Evolutionary conservation across 2,113 vertebrate species (phyloP), one percentile per base, ranked within the genome.

Genomic region (Addax nasomaculatus): DNA sequence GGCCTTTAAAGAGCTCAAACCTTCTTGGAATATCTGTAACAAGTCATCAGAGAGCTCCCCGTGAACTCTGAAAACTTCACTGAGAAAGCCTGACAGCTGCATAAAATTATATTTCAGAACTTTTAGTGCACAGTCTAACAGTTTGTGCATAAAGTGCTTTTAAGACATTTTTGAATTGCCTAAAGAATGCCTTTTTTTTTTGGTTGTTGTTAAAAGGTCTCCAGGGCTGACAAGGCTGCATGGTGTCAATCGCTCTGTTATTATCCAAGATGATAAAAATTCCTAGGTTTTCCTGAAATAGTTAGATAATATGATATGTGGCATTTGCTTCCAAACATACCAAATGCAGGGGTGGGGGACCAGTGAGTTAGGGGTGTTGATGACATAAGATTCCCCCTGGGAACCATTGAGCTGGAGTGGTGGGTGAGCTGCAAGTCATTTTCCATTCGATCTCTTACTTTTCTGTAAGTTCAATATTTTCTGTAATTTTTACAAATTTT

Each of bases 21-120:
- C 70, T 76, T 92, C 93, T 78, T 79, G 90, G 93, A 96, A 85
- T 85, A 96, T 67, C 85, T 92, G 16, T 49, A 92, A 58, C 16
- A 49, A 73, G 58, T 78, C 85, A 49, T 51, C 7, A 30, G 93
- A 91, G 60, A 93, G 84, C 60, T 97, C 85, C 92, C 80, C 12
- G 5, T 64, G 85, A 51, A 88, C 45, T 83, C 49, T 89, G 81
- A 76, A 86, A 96, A 70, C 33, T n/a, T 85, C 17, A 47, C 45
- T 78, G 58, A 85, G n/a, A 15, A 85, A 78, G 23, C 47, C 11
- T 93, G 53, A 86, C 30, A 51, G 27, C 14, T 16, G 55, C 39
- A 90, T 90, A 92, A 98, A 93, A 47, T 51, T 53, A 58, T 29
- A 85, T 92, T 81, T 97, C 3, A 10, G 27, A 95, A 83, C 27